Base-by-base conservation (phyloP, 2,113 vertebrate genomes). In the Fregata magnificens region DNA sequence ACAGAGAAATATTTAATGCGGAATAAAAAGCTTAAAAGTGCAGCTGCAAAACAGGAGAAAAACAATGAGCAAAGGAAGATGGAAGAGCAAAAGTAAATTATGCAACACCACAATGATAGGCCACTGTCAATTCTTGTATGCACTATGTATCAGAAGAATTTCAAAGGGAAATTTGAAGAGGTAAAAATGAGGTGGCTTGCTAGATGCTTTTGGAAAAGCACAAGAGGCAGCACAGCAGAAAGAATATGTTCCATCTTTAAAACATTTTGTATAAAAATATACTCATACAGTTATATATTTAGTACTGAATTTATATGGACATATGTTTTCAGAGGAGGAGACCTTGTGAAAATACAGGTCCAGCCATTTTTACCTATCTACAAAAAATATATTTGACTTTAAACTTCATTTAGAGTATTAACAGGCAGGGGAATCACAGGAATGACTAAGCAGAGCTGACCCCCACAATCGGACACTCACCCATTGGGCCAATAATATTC, bases 401-500 rank as follows among this genome's bases (percentile, higher is more conserved):
- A 69, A 63, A 63, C 45, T 77, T 8, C 29, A 36, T 40, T 45
- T 67, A 32, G 14, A 67, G 3, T 82, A 72, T 20, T 20, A 72
- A 45, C 34, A 63, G 13, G 19, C 10, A 84, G 14, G 8, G 16
- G 34, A 70, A 78, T 22, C 38, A 58, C 3, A 8, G 18, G 34
- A 86, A 72, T 32, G 8, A 59, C 59, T 86, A 65, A 65, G 40
- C 50, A 93, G 34, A 88, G 18, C 19, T 76, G 14, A 8, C 4
- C 52, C 20, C 2, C 1, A 47, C 42, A 67, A 36, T 1, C 2
- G 3, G 38, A 47, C 6, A 8, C 6, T 76, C 8, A 16, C 7
- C 16, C 2, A 44, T 56, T 69, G 24, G 17, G 11, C 29, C 36
- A 74, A 69, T 24, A 70, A 65, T 31, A 63, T 58, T 74, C 5